A percentile compares a stretch with the other conserved stretches of the same genome.
phyloP scores from a whole-genome alignment of 2,113 vertebrate genomes.

The Stigmatopora nigra region DNA sequence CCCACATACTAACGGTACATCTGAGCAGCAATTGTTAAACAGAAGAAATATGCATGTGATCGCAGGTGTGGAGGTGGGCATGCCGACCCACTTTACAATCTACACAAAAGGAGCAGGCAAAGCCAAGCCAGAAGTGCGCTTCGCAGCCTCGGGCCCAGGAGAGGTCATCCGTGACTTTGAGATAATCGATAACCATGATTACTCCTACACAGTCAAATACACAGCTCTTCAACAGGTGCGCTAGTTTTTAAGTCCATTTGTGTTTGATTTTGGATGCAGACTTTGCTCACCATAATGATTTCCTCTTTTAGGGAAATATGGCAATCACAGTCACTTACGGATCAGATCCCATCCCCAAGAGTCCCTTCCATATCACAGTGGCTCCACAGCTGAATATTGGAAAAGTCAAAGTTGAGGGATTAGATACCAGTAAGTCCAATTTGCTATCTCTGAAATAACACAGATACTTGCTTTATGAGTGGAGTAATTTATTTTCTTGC shows the following conservation, averaged over 20 bases:
- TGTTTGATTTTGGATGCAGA: neutral
- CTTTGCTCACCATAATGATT: constrained; percentile 14
- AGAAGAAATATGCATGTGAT: constrained; percentile 19
- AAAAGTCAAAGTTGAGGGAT: constrained; percentile 84
- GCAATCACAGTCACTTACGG: constrained; percentile 78
- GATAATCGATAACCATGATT: constrained; percentile 94
- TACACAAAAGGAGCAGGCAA: constrained; percentile 90
- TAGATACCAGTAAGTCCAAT: constrained; percentile 79
- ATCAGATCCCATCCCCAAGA: constrained; percentile 82
- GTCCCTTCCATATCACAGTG: constrained; percentile 80
- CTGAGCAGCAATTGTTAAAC: neutral
- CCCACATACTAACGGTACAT: neutral
- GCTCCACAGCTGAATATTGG: constrained; percentile 77
- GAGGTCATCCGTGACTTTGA: constrained; percentile 86
- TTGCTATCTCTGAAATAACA: neutral
- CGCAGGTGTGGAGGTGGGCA: constrained; percentile 86
- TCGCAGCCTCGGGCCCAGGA: constrained; percentile 72
- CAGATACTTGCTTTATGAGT: neutral
- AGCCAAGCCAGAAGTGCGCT: constrained; percentile 83
- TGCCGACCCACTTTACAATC: constrained; percentile 90
- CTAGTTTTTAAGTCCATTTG: constrained; percentile 6
- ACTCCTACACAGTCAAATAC: constrained; percentile 92
- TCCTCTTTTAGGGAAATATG: constrained; percentile 76
- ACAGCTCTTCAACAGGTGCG: constrained; percentile 83
- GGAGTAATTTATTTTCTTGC: neutral